These are phyloP conservation scores for Eulemur rubriventer DNA, from an alignment of 2,797 vertebrate genomes.

Conservation along the genomic window DNA sequence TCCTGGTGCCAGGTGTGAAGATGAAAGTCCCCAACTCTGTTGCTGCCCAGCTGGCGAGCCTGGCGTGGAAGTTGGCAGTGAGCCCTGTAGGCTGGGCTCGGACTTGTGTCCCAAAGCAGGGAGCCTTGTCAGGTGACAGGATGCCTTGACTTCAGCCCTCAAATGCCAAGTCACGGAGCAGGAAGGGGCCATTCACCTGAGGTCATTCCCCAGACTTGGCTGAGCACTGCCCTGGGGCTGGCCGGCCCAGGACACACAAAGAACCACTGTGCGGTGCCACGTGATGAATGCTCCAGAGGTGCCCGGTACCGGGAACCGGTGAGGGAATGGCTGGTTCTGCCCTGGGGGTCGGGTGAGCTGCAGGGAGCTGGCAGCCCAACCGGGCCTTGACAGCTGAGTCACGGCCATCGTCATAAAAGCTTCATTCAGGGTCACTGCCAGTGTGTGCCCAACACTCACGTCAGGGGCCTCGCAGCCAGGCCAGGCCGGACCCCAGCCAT, in stretches of 20 bases:
- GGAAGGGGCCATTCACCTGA: neutral
- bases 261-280: fast-evolving
- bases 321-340: neutral
- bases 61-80: neutral
- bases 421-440: neutral
- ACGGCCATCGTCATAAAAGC: neutral
- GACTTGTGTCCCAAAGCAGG: neutral
- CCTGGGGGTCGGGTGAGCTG: neutral
- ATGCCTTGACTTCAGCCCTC: neutral
- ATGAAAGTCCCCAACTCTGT: neutral
- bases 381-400: neutral
- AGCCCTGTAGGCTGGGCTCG: neutral
- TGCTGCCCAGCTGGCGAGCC: neutral
- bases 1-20: neutral
- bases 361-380: neutral
- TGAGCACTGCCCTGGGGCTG: fast-evolving
- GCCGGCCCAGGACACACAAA: neutral
- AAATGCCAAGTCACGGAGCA: neutral
- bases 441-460: neutral
- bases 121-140: neutral
- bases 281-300: fast-evolving
- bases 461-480: neutral
- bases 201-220: neutral
- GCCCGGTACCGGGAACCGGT: fast-evolving
- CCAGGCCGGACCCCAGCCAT: neutral